These are phyloP conservation scores for Zhuqinia jingwanae DNA, from an alignment of 2,888 invertebrate genomes.

Conservation along the genomic window DNA sequence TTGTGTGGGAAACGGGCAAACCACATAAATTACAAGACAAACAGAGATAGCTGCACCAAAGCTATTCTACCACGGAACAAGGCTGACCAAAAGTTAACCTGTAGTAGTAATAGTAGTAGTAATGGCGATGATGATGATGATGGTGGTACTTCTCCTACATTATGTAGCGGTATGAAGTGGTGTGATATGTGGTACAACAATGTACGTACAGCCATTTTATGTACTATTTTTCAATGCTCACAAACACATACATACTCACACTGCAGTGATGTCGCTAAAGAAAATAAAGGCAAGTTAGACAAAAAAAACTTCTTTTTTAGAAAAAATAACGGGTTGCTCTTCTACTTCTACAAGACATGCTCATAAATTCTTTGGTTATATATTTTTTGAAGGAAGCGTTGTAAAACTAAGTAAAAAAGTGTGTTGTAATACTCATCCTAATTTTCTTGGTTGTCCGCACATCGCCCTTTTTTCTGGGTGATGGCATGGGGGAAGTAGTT, in stretches of 20 bases:
- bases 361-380: slow-evolving; percentile 54
- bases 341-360: slow-evolving; percentile 28
- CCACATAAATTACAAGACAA: slow-evolving; percentile 63
- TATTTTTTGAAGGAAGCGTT: slow-evolving; percentile 47
- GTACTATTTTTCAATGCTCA: no score
- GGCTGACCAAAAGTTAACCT: slow-evolving; percentile 56
- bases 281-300: slow-evolving; percentile 4
- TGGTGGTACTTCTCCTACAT: no score
- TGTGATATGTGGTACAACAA: no score
- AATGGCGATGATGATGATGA: no score
- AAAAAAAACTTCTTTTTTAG: slow-evolving; percentile 43
- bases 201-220: not conserved
- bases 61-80: not conserved
- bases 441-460: slow-evolving; percentile 52
- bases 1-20: slow-evolving; percentile 48
- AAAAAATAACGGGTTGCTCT: slow-evolving; percentile 33
- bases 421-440: slow-evolving; percentile 51
- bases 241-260: not conserved
- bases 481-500: no score
- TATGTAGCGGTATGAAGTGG: no score
- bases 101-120: not conserved
- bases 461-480: not conserved
- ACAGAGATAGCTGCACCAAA: slow-evolving; percentile 35
- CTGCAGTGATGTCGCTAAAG: not conserved
- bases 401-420: slow-evolving; percentile 47